Base-by-base conservation (phyloP, 2,888 invertebrate genomes). In the Heliconius hortense region DNA sequence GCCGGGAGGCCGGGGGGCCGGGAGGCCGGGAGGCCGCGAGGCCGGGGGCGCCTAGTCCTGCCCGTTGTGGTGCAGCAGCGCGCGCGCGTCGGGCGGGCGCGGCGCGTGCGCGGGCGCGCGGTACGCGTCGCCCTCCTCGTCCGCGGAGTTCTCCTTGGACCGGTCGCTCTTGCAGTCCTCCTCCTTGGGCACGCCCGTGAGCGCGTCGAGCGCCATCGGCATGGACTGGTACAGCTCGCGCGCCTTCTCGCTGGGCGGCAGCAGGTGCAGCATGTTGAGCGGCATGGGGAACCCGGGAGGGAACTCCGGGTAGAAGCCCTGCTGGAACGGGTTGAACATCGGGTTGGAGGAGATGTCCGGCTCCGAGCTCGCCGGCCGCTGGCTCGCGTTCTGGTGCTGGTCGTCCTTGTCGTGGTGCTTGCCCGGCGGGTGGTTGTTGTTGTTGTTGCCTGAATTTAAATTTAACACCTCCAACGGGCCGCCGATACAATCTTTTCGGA, bases 401-500 rank as follows among this genome's bases (percentile, higher is more conserved):
- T 94, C 93, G 81, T 95, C 95, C 82, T 95, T 96, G 78, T 95
- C 85, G 89, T 91, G 93, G 90, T 95, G 91, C 94, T 94, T 90
- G 85, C 87, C 88, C 73, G 92, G 86, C 60, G 94, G 92, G 82
- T 93, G 92, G 84, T 94, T 95, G 88, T 95, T 95, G 87, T 95
- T 95, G 86, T 95, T 95, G 85, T 94, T 95, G 77, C 95, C 95
- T 53, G 95, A 94, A 81, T 95, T 95, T 85, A 96, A 93, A 81
- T 95, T 95, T 68, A 96, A 89, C 76, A 96, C 95, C 87, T 97
- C 97, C 24, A 97, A 96, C 13, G 97, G 97, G 0, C 97, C 97
- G 75, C 97, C 97, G 88, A 97, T 97, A 90, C 97, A 98, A 90
- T 98, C 98, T 91, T 97, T 98, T 84, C 98, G 95, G 78, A 98